Evolutionary conservation across 2,113 vertebrate genomes (phyloP), one percentile per base, ranked within the genome.

Genomic region (Eurystomus gularis): DNA sequence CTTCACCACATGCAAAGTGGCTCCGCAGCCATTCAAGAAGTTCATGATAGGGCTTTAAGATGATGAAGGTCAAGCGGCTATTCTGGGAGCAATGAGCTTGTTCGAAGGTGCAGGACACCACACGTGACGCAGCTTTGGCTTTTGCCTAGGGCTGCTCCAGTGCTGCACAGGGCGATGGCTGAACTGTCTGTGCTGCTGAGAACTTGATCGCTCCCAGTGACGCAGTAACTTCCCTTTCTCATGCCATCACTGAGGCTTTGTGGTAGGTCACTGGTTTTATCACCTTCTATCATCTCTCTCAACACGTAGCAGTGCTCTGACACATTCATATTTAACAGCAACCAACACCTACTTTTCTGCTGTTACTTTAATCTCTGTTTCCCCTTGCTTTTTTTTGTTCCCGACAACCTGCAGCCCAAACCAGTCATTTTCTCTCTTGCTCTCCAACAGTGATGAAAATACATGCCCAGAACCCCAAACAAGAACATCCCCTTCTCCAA

Each of bases 61-160:
- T 25, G 70, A 79, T 60, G 76, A 93, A 91, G 83, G 88, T 94
- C 88, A 82, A 84, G 68, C 10, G 61, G 69, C 70, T 96, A 94
- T 88, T 96, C 82, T 68, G 31, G 70, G 83, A 89, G 40, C 2
- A 20, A 79, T 90, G 21, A 90, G 19, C 37, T 84, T 21, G 9
- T 68, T 71, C 69, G 71, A 46, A 91, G 77, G 60, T 6, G 0
- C 55, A n/a, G 61, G 60, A 35, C 33, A 46, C 17, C 9, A 23
- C 72, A 28, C 12, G 60, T 39, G 69, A 65, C 12, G 26, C 46
- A 72, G 4, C 78, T 33, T 39, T 42, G 64, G 57, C 39, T 91
- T 42, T 40, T 85, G 84, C 58, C 70, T 23, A 8, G 0, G 62
- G 62, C 62, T 49, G 71, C 85, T 80, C 68, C 15, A 8, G 1